phyloP scores from a whole-genome alignment of 1,140 invertebrate genomes.

The Dendrolimus kikuchii region DNA sequence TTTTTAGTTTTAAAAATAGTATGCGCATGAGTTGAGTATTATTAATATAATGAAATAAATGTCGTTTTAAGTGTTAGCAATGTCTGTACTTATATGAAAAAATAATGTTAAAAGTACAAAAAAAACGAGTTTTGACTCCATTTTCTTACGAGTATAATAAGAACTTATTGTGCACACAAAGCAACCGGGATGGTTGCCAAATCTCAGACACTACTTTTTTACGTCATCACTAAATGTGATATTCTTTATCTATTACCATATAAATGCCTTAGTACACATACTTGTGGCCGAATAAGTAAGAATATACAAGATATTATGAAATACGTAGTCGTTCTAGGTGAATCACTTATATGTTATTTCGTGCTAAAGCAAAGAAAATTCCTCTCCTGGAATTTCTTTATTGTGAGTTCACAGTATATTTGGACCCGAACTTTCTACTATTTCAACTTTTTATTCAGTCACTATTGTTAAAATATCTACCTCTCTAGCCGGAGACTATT shows the following conservation, averaged over 20 bases:
- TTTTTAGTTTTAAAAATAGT: too few species aligned
- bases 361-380: slow-evolving; percentile 10
- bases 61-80: too few species aligned
- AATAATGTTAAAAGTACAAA: too few species aligned
- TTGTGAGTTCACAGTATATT: slow-evolving; percentile 13
- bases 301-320: slow-evolving; percentile 25
- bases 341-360: slow-evolving; percentile 12
- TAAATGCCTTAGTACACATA: slow-evolving; percentile 24
- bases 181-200: neutral
- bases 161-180: slow-evolving; percentile 1
- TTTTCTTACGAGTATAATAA: neutral
- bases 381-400: slow-evolving; percentile 12
- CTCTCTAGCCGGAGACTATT: slow-evolving; percentile 13
- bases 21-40: too few species aligned
- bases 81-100: too few species aligned
- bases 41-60: too few species aligned
- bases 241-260: slow-evolving; percentile 26
- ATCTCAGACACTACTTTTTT: slow-evolving; percentile 7
- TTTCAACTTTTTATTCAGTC: slow-evolving; percentile 17
- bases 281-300: slow-evolving; percentile 14
- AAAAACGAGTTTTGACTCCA: neutral
- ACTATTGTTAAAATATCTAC: slow-evolving; percentile 17
- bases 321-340: slow-evolving; percentile 6
- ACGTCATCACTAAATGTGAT: slow-evolving; percentile 20
- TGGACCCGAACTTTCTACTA: slow-evolving; percentile 13